Conservation (phyloP, 2,113 vertebrate species). For the Cyphomyrus plagiostoma region DNA sequence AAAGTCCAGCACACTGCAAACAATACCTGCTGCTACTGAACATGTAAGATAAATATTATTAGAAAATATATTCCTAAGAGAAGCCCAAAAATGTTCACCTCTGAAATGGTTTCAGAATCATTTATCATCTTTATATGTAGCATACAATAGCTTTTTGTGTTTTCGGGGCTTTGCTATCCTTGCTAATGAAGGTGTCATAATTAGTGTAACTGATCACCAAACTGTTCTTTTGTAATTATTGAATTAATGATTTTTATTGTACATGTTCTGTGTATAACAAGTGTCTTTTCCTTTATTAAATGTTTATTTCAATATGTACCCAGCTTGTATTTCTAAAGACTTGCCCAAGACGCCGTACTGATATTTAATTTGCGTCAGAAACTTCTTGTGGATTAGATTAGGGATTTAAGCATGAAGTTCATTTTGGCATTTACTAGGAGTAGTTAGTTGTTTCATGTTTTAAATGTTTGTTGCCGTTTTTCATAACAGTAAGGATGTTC, state of each 20-base stretch:
- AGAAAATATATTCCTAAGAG: neutral
- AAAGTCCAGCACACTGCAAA: neutral
- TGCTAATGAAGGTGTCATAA: neutral
- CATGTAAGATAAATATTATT: neutral
- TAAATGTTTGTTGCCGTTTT: neutral
- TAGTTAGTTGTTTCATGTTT: neutral
- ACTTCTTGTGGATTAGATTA: neutral
- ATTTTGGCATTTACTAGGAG: neutral
- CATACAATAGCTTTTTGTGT: neutral
- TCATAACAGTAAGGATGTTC: neutral
- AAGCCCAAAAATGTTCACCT: neutral
- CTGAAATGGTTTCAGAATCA: neutral
- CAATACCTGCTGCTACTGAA: neutral
- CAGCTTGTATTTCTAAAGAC: neutral
- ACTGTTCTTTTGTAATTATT: conserved; percentile 10
- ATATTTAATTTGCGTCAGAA: neutral
- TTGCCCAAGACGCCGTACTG: neutral
- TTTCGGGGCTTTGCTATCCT: neutral
- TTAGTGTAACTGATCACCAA: conserved; percentile 14
- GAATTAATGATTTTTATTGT: conserved; percentile 21
- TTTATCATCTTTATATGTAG: neutral
- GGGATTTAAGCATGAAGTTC: neutral
- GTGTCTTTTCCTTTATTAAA: conserved; percentile 47
- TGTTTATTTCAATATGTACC: conserved; percentile 19
- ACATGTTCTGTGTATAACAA: conserved; percentile 22